phyloP scores from a whole-genome alignment of 1,140 invertebrate species.

The Halyomorpha halys region DNA sequence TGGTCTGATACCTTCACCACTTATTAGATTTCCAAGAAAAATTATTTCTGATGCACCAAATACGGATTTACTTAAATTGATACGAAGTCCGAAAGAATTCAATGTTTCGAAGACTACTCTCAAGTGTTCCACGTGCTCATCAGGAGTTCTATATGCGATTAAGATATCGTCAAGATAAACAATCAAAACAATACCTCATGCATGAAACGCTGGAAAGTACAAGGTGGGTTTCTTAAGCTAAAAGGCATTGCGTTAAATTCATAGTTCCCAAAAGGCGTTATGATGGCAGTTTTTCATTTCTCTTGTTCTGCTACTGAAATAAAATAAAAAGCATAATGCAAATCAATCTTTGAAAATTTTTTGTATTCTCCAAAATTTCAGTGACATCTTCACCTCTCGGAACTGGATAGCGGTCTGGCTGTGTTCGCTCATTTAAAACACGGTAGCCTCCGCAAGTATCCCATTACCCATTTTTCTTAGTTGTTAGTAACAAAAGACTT shows the following conservation, averaged over 20 bases:
- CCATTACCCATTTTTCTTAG: constrained; percentile 13
- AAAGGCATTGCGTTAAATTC: constrained; percentile 37
- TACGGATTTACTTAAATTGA: constrained; percentile 31
- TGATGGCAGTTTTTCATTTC: constrained; percentile 34
- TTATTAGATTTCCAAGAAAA: constrained; percentile 31
- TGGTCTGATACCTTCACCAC: constrained; percentile 12
- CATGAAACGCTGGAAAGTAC: constrained; percentile 40
- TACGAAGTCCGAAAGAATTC: constrained; percentile 27
- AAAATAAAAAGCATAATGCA: constrained; percentile 6
- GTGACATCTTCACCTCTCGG: not conserved
- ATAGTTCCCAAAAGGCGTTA: constrained; percentile 32
- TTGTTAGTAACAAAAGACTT: not conserved
- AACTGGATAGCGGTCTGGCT: no score
- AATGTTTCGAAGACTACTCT: constrained; percentile 36
- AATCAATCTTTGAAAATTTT: constrained; percentile 32
- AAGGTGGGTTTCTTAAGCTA: constrained; percentile 38
- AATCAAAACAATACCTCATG: constrained; percentile 33
- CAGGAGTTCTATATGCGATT: constrained; percentile 15
- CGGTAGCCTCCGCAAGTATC: not conserved
- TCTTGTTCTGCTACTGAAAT: constrained; percentile 24
- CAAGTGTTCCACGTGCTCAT: constrained; percentile 37
- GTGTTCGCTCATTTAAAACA: not conserved
- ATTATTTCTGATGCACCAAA: constrained; percentile 29
- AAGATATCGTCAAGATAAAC: constrained; percentile 24
- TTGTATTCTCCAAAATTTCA: not conserved